These are phyloP conservation scores for Anas platyrhynchos DNA, from an alignment of 2,113 vertebrate genomes.

Conservation along the genomic window DNA sequence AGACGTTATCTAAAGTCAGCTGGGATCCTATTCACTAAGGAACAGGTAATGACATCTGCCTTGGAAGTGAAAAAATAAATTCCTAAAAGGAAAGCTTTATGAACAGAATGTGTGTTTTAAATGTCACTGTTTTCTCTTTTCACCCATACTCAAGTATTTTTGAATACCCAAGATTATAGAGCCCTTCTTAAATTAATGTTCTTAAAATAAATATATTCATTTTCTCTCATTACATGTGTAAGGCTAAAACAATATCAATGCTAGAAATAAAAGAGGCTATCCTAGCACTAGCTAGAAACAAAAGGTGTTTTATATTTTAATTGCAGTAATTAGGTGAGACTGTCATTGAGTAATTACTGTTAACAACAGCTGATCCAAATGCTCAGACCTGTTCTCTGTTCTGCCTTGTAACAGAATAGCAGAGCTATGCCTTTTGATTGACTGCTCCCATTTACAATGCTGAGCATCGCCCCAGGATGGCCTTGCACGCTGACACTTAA, in stretches of 20 bases:
- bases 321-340: not conserved
- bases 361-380: not conserved
- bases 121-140: not conserved
- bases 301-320: not conserved
- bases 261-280: not conserved
- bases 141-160: not conserved
- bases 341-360: not conserved
- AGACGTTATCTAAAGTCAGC: conserved; percentile 19
- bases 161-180: not conserved
- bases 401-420: not conserved
- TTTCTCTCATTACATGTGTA: not conserved
- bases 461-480: not conserved
- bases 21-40: not conserved
- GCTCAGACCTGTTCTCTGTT: not conserved
- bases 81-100: not conserved
- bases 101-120: not conserved
- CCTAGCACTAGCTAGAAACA: not conserved
- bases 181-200: not conserved
- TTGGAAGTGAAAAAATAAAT: not conserved
- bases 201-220: not conserved
- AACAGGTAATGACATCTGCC: not conserved
- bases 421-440: not conserved
- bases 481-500: not conserved
- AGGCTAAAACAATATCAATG: not conserved
- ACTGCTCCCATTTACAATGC: not conserved